These are phyloP conservation scores for Dendrolimus houi DNA, from an alignment of 2,888 invertebrate genomes.

Conservation along the genomic window DNA sequence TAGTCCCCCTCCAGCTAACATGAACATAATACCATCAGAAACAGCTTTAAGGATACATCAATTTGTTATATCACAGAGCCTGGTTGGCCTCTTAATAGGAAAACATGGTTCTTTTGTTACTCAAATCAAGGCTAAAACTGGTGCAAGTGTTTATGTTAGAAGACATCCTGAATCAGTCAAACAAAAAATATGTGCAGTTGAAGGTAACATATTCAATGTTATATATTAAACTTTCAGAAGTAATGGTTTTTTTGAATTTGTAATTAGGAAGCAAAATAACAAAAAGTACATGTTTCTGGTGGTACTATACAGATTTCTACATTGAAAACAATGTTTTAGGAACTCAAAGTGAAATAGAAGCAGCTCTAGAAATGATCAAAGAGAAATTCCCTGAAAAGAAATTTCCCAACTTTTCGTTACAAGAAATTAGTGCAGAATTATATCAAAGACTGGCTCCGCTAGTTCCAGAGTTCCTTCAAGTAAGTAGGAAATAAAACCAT, in stretches of 20 bases:
- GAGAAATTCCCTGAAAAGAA: conserved; percentile 88
- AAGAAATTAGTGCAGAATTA: conserved; percentile 72
- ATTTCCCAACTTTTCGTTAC: conserved; percentile 87
- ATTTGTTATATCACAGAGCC: conserved; percentile 83
- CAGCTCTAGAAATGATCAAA: conserved; percentile 89
- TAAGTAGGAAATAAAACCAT: conserved; percentile 31
- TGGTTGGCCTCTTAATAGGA: conserved; percentile 93
- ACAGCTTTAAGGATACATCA: conserved; percentile 78
- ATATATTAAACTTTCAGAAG: neutral
- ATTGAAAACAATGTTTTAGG: conserved; percentile 57
- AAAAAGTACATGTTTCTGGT: neutral
- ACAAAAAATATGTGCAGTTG: conserved; percentile 89
- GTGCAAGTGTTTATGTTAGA: conserved; percentile 87
- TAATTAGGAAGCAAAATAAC: neutral
- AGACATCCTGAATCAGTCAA: conserved; percentile 84
- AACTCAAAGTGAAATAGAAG: conserved; percentile 84
- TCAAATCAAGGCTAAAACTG: conserved; percentile 85
- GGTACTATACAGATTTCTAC: neutral
- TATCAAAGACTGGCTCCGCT: conserved; percentile 66
- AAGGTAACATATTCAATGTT: conserved; percentile 71
- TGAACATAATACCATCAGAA: conserved; percentile 65
- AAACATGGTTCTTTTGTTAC: conserved; percentile 88
- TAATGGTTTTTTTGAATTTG: neutral
- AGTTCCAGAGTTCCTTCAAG: conserved; percentile 76
- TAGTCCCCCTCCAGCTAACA: conserved; percentile 80